A percentile compares a stretch with the other conserved stretches of the same genome.
Evolutionary conservation across 2,797 vertebrate species (phyloP).

Genomic region (Podarcis lilfordi): DNA sequence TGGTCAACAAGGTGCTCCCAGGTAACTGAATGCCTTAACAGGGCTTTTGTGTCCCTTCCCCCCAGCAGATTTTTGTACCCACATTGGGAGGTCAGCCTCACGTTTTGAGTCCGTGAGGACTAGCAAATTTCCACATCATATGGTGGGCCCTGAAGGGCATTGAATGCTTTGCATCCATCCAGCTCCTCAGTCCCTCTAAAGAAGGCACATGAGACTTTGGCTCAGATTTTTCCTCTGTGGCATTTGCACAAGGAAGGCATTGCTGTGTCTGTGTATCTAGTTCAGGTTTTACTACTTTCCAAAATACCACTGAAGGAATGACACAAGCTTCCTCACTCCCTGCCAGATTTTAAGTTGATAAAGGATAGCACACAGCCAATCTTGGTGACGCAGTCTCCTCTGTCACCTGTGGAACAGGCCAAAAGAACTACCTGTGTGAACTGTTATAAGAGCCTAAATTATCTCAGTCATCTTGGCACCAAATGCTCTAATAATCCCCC

Average conservation of each 20-base stretch:
- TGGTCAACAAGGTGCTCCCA: background rate
- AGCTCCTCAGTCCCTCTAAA: background rate
- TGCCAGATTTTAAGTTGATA: background rate
- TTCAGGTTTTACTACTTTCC: background rate
- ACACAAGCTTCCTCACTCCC: background rate
- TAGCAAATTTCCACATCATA: background rate
- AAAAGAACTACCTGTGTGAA: background rate
- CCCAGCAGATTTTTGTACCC: background rate
- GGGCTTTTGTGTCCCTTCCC: background rate
- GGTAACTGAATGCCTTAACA: background rate
- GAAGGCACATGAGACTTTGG: background rate
- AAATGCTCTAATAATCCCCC: background rate
- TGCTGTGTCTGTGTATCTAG: background rate
- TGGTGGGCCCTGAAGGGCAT: background rate
- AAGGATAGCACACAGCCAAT: background rate
- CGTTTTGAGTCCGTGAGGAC: background rate
- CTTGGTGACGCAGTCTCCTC: background rate
- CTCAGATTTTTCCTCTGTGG: background rate
- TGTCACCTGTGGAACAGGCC: background rate
- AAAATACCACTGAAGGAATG: no score
- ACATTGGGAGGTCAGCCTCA: background rate
- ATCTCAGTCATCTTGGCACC: background rate
- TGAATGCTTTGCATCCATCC: background rate
- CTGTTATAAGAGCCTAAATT: background rate
- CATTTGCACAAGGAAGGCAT: background rate